Conservation (phyloP, 2,888 invertebrate species). For the Zygaena filipendulae region DNA sequence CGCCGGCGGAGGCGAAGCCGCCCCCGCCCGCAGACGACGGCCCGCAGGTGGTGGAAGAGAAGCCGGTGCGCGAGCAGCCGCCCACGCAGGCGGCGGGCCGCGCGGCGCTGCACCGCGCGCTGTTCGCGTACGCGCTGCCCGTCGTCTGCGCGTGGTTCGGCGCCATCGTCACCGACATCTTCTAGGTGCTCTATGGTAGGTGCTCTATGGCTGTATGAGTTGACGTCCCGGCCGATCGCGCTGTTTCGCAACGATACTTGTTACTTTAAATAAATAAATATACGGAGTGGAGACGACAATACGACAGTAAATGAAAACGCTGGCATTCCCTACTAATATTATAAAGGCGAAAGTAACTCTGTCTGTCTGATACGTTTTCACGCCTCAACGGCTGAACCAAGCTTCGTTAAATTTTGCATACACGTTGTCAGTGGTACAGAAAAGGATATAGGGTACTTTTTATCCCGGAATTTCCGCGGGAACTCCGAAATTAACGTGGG, state of each 20-base stretch:
- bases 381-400: too few species aligned
- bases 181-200: conserved; percentile 74
- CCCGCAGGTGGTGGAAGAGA: background rate
- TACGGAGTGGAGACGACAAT: too few species aligned
- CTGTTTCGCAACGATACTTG: background rate
- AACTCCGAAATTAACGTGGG: too few species aligned
- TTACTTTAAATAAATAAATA: too few species aligned
- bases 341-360: too few species aligned
- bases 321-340: too few species aligned
- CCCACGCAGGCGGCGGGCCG: conserved; percentile 36
- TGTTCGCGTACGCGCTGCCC: conserved; percentile 82
- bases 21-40: conserved; percentile 7
- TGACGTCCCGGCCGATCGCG: conserved; percentile 2
- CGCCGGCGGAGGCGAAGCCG: conserved; percentile 8
- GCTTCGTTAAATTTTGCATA: too few species aligned
- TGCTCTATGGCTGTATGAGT: background rate
- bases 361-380: too few species aligned
- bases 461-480: too few species aligned
- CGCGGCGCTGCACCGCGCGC: conserved; percentile 69
- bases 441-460: too few species aligned
- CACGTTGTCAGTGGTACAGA: too few species aligned
- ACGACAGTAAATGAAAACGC: too few species aligned
- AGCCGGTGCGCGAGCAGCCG: conserved; percentile 27
- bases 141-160: conserved; percentile 89
- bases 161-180: conserved; percentile 82